Evolutionary conservation across 2,113 vertebrate species (phyloP).

Genomic region (Bothrops jararaca): DNA sequence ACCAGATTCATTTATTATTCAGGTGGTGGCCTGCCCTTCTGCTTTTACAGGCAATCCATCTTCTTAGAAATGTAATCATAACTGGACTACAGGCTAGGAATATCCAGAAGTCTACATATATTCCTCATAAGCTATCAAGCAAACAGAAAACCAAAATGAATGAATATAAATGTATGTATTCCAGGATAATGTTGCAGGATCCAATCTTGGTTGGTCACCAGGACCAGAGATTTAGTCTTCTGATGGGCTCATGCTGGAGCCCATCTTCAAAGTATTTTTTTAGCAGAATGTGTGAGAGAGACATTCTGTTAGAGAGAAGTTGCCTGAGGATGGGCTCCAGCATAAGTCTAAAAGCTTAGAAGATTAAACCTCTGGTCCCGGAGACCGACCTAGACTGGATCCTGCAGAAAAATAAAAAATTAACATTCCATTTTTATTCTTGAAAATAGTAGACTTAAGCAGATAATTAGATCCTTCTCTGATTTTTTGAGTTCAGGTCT

Average conservation of each 20-base stretch:
- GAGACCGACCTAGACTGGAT: background rate
- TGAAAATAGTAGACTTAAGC: background rate
- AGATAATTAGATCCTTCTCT: background rate
- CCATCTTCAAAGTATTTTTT: background rate
- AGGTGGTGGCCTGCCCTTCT: background rate
- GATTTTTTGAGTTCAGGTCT: background rate
- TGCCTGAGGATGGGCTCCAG: background rate
- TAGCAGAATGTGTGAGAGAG: background rate
- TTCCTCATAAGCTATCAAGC: background rate
- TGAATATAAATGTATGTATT: background rate
- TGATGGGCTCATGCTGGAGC: background rate
- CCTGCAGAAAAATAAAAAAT: background rate
- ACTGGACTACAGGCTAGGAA: background rate
- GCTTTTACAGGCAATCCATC: background rate
- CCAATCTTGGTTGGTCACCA: background rate
- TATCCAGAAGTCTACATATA: background rate
- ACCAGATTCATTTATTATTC: background rate
- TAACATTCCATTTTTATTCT: background rate
- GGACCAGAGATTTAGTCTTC: background rate
- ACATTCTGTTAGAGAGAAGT: background rate
- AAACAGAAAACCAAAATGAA: background rate
- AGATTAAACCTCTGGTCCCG: background rate
- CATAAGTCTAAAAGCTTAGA: background rate
- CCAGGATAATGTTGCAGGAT: background rate
- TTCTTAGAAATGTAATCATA: background rate